phyloP scores from a whole-genome alignment of 2,113 vertebrate species.

The Percopsis transmontana region DNA sequence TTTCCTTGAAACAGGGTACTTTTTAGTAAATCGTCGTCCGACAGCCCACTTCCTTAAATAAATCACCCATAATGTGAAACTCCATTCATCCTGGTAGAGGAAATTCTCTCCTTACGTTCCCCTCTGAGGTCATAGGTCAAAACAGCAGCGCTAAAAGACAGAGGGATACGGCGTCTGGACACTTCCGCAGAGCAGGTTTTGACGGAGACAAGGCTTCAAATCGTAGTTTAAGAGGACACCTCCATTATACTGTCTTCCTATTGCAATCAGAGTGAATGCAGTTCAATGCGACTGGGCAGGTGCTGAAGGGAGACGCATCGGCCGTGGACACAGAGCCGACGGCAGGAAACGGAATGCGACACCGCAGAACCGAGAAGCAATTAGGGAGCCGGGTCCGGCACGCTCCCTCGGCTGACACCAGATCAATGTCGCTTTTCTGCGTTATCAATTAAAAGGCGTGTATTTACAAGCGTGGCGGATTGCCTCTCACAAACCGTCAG shows the following conservation, averaged over 20 bases:
- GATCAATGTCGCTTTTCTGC: conserved; percentile 81
- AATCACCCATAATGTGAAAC: background rate
- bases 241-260: no score
- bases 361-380: conserved; percentile 76
- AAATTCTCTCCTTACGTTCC: no score
- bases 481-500: conserved; percentile 65
- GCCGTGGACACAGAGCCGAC: background rate
- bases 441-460: conserved; percentile 83
- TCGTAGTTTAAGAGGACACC: no score
- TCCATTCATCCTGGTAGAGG: background rate
- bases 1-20: no score
- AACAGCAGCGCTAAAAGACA: no score
- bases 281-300: background rate
- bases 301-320: background rate
- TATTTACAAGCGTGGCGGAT: conserved; percentile 79
- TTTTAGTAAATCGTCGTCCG: background rate
- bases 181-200: no score
- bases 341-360: conserved; percentile 62
- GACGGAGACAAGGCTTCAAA: no score
- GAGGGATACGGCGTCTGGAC: no score
- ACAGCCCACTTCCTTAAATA: background rate
- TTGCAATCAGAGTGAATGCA: no score
- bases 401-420: conserved; percentile 68
- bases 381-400: conserved; percentile 61
- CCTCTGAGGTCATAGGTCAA: no score